Conservation (phyloP, 1,140 invertebrate species). For the Dendrolimus punctatus region DNA sequence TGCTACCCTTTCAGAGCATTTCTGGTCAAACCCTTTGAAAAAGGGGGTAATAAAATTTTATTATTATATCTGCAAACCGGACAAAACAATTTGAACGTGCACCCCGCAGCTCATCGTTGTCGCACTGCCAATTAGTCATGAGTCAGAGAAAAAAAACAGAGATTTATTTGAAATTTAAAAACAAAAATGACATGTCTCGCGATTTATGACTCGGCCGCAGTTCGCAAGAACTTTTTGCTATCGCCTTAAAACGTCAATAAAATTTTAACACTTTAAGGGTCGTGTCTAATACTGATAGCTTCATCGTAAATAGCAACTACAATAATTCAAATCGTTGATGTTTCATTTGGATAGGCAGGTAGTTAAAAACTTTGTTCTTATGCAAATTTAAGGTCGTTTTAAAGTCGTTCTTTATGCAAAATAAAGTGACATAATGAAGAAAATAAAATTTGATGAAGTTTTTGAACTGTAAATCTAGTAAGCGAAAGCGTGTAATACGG, state of each 20-base stretch:
- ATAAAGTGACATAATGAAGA: too few relatives aligned
- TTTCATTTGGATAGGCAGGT: background rate
- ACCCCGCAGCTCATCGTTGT: slow-evolving; percentile 39
- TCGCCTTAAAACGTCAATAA: slow-evolving; percentile 43
- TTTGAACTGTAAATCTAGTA: background rate
- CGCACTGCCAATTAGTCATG: slow-evolving; percentile 58
- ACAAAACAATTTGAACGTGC: slow-evolving; percentile 45
- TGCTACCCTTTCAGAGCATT: slow-evolving; percentile 52
- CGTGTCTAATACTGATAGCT: slow-evolving; percentile 24
- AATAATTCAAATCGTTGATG: background rate
- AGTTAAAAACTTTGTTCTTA: background rate
- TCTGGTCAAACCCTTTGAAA: slow-evolving; percentile 61
- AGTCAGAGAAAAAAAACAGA: slow-evolving; percentile 28
- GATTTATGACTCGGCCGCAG: slow-evolving; percentile 26
- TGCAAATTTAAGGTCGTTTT: background rate
- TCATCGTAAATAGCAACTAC: background rate
- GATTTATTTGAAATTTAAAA: slow-evolving; percentile 38
- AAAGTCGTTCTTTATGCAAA: background rate
- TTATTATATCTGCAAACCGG: slow-evolving; percentile 66
- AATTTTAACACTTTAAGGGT: slow-evolving; percentile 44
- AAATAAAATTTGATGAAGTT: background rate
- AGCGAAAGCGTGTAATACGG: background rate
- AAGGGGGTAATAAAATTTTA: slow-evolving; percentile 68
- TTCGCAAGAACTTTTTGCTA: slow-evolving; percentile 40
- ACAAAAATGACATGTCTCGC: slow-evolving; percentile 45